phyloP scores from a whole-genome alignment of 2,888 invertebrate genomes.

The Sympetrum striolatum region DNA sequence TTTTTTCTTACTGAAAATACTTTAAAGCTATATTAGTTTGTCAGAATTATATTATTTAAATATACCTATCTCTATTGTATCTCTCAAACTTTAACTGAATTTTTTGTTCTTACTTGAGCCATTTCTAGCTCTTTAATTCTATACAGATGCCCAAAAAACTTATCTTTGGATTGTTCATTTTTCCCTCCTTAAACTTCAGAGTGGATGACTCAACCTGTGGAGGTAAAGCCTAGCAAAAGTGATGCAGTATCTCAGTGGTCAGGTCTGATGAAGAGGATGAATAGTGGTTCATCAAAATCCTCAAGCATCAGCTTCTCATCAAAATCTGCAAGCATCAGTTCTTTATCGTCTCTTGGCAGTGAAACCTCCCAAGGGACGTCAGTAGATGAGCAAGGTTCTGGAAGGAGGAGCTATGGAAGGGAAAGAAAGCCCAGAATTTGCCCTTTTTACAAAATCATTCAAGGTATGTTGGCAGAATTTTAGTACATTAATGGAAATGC shows the following conservation, averaged over 20 bases:
- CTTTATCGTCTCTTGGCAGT: background rate
- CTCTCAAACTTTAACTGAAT: no score
- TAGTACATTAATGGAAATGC: no score
- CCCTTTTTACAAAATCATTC: background rate
- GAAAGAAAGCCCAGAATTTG: background rate
- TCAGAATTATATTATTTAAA: no score
- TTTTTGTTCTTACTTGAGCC: no score
- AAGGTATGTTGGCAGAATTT: background rate
- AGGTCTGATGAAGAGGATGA: slow-evolving; percentile 3
- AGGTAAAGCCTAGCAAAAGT: background rate
- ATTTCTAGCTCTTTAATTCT: no score
- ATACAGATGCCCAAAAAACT: no score
- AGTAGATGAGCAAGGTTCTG: no score
- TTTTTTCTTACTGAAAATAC: no score
- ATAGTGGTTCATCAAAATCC: background rate
- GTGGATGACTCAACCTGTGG: background rate
- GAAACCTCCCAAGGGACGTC: background rate
- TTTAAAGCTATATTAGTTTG: no score
- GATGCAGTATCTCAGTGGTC: background rate
- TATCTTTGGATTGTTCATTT: no score
- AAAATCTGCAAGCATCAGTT: background rate
- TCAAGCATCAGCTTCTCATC: background rate
- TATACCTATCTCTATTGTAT: no score
- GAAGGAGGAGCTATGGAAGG: background rate
- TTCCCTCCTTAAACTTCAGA: background rate